Evolutionary conservation across 2,113 vertebrate species (phyloP), one percentile per base, ranked within the genome.

Genomic region (Sorex araneus): DNA sequence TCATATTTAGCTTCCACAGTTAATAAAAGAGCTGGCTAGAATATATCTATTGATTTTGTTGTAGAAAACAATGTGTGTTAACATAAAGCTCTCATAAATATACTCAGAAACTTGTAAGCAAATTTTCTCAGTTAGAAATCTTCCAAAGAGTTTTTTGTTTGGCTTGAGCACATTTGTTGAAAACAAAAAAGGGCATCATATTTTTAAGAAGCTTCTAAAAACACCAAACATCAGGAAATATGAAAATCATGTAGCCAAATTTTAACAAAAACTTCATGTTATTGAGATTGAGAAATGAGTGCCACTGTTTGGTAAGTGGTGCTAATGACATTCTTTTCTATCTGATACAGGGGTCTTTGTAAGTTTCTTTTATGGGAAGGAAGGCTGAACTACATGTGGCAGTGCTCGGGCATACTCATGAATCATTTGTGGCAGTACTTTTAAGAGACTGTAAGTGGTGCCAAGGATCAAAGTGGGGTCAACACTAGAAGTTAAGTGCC

Each of bases 211-310:
- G 57, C 40, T 21, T 60, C 40, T 40, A 40, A 40, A 40, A 40
- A 40, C 7, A 40, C 7, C 40, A 3, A 40, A 40, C 40, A 40
- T 40, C 7, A 40, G 40, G 40, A 40, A 40, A 40, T 40, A 40
- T 40, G 40, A 40, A 40, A 40, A 40, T 40, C 40, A 40, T 40
- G 40, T 40, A 40, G 21, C 21, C 57, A 60, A 75, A 75, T 82
- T 76, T 73, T 34, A 81, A 67, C 21, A 75, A 67, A 64, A 75
- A 34, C 13, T 66, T 86, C 60, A 23, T 19, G 23, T 87, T 87
- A 73, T 36, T 66, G 40, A 66, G 30, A 63, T 28, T 81, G 45
- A 86, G 70, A 90, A 74, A 87, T 63, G 40, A 47, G 45, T n/a
- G 47, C 47, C 15, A 40, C 47, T 30, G 66, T 21, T 75, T 90